A percentile compares a stretch with the other conserved stretches of the same genome.
phyloP scores from a whole-genome alignment of 1,140 invertebrate species.

The Apis mellifera region DNA sequence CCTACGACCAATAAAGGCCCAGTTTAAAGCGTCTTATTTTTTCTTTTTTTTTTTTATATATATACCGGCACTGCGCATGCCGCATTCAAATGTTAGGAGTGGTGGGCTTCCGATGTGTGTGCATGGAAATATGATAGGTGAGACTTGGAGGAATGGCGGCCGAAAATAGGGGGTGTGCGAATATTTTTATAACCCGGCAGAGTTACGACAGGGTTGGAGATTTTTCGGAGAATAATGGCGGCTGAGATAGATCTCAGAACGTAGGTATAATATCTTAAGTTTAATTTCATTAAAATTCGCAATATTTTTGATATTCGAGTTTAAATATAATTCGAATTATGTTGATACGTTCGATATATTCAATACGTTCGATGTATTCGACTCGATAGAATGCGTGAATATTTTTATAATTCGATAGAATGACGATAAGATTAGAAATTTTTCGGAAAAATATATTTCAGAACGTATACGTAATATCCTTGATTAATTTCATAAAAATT shows the following conservation, averaged over 20 bases:
- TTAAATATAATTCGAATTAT: background rate
- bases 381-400: background rate
- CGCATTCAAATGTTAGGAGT: slow-evolving; percentile 76
- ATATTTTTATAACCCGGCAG: background rate
- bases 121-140: slow-evolving; percentile 72
- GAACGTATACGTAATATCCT: too few species aligned
- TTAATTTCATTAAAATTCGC: background rate
- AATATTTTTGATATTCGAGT: too few species aligned
- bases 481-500: background rate
- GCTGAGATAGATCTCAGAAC: background rate
- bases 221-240: slow-evolving; percentile 24
- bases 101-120: slow-evolving; percentile 53
- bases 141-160: slow-evolving; percentile 55
- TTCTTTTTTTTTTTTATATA: slow-evolving; percentile 50
- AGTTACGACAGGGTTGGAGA: background rate
- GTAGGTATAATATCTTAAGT: too few species aligned
- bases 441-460: background rate
- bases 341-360: background rate
- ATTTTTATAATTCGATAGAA: background rate
- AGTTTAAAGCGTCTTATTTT: slow-evolving; percentile 75
- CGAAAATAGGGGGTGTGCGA: background rate
- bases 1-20: slow-evolving; percentile 77
- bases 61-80: slow-evolving; percentile 74
- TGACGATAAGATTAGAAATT: background rate
- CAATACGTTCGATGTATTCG: too few species aligned